Percentiles rank a stretch among this genome's conserved stretches.
These are phyloP conservation scores for Nephrotoma guestfalica DNA, from an alignment of 2,888 invertebrate genomes.

Conservation along the genomic window DNA sequence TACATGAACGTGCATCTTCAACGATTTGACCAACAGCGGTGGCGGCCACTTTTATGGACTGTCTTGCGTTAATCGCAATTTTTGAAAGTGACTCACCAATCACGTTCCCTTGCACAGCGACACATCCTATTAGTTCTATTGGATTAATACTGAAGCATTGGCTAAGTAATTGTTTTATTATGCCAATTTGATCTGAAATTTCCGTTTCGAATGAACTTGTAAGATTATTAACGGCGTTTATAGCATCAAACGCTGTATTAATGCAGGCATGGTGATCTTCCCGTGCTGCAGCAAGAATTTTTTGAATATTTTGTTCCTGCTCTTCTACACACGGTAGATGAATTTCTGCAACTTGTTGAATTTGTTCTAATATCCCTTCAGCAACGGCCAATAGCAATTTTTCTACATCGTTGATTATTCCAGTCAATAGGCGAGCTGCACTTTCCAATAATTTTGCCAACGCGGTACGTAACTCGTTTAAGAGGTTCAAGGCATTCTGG, in stretches of 20 bases:
- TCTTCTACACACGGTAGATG: neutral
- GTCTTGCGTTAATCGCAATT: neutral
- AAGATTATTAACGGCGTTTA: neutral
- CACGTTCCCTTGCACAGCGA: neutral
- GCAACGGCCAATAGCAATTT: neutral
- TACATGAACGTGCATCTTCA: neutral
- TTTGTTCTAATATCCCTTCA: neutral
- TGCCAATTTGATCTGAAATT: neutral
- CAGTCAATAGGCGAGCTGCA: neutral
- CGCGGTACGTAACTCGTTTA: neutral
- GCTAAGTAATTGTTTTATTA: neutral
- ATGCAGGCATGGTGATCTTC: neutral
- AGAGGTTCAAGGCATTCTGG: neutral
- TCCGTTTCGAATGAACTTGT: neutral
- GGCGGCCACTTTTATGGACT: neutral
- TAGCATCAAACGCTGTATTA: neutral
- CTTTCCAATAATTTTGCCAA: neutral
- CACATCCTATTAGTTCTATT: neutral
- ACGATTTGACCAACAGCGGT: neutral
- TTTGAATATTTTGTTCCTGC: neutral
- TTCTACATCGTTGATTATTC: neutral
- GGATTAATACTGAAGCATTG: neutral
- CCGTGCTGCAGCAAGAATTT: neutral
- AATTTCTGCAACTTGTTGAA: neutral
- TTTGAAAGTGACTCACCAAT: neutral